Conservation (phyloP, 1,140 invertebrate species). For the Cryptotermes secundus region DNA sequence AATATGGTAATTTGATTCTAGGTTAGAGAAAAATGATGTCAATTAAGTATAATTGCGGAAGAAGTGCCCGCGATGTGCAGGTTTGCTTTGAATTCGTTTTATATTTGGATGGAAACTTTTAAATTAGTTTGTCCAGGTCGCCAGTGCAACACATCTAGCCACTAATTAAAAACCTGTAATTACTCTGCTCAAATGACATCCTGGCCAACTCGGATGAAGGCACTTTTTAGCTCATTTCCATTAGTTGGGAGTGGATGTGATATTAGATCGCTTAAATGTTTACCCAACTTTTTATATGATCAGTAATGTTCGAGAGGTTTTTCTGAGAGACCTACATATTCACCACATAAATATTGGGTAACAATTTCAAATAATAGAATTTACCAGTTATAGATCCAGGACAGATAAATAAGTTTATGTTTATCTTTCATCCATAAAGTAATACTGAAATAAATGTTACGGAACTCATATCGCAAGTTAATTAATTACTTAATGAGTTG, state of each 20-base stretch:
- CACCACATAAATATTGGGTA: neutral
- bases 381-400: neutral
- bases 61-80: neutral
- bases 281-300: conserved; percentile 13
- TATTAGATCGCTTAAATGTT: neutral
- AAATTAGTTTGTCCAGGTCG: conserved; percentile 10
- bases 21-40: neutral
- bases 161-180: conserved; percentile 19
- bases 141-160: neutral
- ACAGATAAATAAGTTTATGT: neutral
- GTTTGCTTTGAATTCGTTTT: neutral
- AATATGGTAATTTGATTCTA: too few relatives aligned
- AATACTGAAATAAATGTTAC: neutral
- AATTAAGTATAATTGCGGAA: neutral
- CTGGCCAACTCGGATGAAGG: neutral
- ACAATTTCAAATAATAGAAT: neutral
- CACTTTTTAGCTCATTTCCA: neutral
- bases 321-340: neutral
- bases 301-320: neutral
- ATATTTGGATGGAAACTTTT: neutral
- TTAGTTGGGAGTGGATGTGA: neutral
- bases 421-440: too few relatives aligned
- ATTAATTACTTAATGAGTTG: neutral
- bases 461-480: neutral
- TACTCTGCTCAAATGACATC: conserved; percentile 11